These are phyloP conservation scores for Caenorhabditis uteleia DNA, from an alignment of 2,888 invertebrate genomes.

Conservation along the genomic window DNA sequence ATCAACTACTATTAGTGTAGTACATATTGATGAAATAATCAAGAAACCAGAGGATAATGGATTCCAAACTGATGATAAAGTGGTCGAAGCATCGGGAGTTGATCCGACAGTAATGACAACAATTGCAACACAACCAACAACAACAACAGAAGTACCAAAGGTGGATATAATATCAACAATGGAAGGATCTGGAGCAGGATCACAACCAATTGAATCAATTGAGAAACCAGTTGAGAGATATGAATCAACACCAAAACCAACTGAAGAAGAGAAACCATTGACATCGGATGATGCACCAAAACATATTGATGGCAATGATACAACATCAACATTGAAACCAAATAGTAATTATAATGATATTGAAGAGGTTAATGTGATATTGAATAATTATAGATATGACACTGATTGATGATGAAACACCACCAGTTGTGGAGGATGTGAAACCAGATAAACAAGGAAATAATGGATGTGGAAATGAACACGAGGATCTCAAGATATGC, in stretches of 20 bases:
- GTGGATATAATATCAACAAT: no score
- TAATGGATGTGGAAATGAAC: conserved; percentile 40
- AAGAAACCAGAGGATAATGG: no score
- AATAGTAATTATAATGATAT: neutral
- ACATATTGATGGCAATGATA: conserved; percentile 17
- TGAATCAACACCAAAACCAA: conserved; percentile 4
- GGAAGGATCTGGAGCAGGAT: conserved; percentile 14
- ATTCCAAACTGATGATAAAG: no score
- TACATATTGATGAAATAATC: no score
- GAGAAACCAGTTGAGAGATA: neutral
- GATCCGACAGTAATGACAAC: conserved; percentile 2
- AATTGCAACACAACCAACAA: neutral
- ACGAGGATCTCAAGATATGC: conserved; percentile 53
- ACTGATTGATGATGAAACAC: no score
- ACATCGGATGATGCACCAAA: conserved; percentile 15
- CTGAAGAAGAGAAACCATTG: conserved; percentile 20
- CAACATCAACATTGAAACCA: neutral
- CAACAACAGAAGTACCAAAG: conserved; percentile 1
- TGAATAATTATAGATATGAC: no score
- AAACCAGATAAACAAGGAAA: neutral
- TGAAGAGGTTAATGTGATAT: neutral
- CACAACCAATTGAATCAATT: conserved; percentile 1
- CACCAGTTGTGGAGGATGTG: neutral
- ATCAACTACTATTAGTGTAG: no score
- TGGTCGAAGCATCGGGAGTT: conserved; percentile 20